Base-by-base conservation (phyloP, 2,888 invertebrate species). In the Dioctria rufipes region DNA sequence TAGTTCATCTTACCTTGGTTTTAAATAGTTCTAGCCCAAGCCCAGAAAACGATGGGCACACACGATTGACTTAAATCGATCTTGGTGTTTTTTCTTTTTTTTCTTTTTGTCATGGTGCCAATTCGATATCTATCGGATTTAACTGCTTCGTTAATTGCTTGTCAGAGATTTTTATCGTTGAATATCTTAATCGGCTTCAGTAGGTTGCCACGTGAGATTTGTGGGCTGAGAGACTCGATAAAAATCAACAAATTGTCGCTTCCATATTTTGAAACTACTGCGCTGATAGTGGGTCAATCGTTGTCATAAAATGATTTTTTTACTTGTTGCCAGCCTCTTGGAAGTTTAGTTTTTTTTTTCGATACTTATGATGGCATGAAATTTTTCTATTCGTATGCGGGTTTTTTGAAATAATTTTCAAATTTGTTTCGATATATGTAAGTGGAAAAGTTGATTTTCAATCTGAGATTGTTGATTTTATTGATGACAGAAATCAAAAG, bases 101-200 rank as follows among this genome's bases (percentile, higher is more conserved):
- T 25, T 25, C 2, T 0, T 25, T 25, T 25, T 69, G 69, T 69
- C 69, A 51, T 39, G 25, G 37, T 49, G 51, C 69, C 69, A 54
- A 69, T 69, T 69, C 51, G 69, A 69, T 69, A 69, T 69, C 49
- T 69, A 69, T 69, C 69, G 37, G 69, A 69, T 69, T 69, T 51
- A 51, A 51, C 69, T 69, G 49, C 69, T 69, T 69, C 49, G 25
- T 49, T 69, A 69, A 69, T 69, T 69, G 69, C 51, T 51, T 51
- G 69, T 69, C 69, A 69, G 51, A 67, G 67, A 69, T 69, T 69
- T 25, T 69, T 69, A 69, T 69, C 69, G 49, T 69, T 51, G 25
- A 25, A 69, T 69, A 51, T 69, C 69, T 69, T 51, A 69, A 69
- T 69, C 69, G 8, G 11, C 54, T 25, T 25, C 25, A 25, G 25